Conservation (phyloP, 2,113 vertebrate genomes). For the Caloenas nicobarica region DNA sequence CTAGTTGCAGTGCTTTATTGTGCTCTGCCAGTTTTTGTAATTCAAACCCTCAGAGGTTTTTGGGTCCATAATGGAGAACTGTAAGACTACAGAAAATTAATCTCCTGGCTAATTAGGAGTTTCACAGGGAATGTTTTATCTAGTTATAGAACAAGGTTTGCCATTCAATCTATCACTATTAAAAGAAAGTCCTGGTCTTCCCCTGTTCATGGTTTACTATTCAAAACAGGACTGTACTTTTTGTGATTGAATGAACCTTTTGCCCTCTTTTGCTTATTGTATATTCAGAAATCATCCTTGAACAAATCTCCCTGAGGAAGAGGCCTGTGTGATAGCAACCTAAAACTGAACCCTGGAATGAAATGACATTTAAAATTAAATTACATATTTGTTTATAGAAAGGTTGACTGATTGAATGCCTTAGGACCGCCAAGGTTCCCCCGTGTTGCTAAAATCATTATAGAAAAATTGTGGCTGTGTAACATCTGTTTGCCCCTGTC, state of each 20-base stretch:
- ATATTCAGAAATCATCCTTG: not conserved
- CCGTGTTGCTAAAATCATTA: not conserved
- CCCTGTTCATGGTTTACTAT: not conserved
- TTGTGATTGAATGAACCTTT: not conserved
- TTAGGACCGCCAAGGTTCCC: not conserved
- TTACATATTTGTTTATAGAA: constrained; percentile 41
- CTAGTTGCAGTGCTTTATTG: not conserved
- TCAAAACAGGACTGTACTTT: not conserved
- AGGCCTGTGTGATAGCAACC: not conserved
- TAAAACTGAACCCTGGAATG: not conserved
- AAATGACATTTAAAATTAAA: constrained; percentile 38
- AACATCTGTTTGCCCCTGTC: not conserved
- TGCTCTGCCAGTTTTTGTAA: not conserved
- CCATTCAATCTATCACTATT: not conserved
- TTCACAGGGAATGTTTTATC: not conserved
- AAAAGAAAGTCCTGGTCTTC: not conserved
- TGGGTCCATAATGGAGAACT: not conserved
- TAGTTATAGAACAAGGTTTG: not conserved
- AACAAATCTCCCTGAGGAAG: constrained; percentile 6
- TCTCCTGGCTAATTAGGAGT: not conserved
- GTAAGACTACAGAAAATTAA: not conserved
- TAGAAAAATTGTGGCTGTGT: not conserved
- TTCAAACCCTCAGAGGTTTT: not conserved
- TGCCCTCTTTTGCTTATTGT: not conserved
- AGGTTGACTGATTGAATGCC: constrained; percentile 25